A percentile compares a stretch with the other conserved stretches of the same genome.
These are phyloP conservation scores for Microplitis demolitor DNA, from an alignment of 1,140 invertebrate genomes.

Conservation along the genomic window DNA sequence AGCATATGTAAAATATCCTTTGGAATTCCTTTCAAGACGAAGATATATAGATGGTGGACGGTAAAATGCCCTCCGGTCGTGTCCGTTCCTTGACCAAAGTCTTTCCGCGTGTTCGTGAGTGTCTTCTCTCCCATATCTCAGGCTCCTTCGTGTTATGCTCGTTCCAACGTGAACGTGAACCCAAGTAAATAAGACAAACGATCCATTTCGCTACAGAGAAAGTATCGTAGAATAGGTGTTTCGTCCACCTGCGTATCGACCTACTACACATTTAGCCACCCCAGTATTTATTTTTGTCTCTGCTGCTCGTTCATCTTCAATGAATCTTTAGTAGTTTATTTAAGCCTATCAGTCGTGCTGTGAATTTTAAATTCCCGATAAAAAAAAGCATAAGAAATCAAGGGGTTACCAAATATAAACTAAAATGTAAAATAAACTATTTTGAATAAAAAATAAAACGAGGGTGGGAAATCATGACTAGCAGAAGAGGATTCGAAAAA, in stretches of 20 bases:
- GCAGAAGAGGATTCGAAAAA: neutral
- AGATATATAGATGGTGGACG: constrained; percentile 55
- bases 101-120: constrained; percentile 16
- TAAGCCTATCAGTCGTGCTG: constrained; percentile 27
- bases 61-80: constrained; percentile 51
- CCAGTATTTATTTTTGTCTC: neutral
- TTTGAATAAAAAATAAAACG: neutral
- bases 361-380: constrained; percentile 37
- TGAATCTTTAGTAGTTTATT: constrained; percentile 32
- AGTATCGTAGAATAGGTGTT: constrained; percentile 9
- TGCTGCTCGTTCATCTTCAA: constrained; percentile 28
- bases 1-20: constrained; percentile 64
- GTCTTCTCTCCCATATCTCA: constrained; percentile 14
- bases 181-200: constrained; percentile 35
- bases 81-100: constrained; percentile 41
- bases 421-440: constrained; percentile 21
- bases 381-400: constrained; percentile 27
- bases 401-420: neutral
- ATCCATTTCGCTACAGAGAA: constrained; percentile 30
- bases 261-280: constrained; percentile 17
- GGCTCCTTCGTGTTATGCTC: constrained; percentile 17
- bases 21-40: constrained; percentile 62
- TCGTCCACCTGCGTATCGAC: constrained; percentile 31
- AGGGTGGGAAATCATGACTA: neutral
- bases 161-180: constrained; percentile 11